These are phyloP conservation scores for Echinarachnius parma DNA, from an alignment of 53 echinoderm and acorn worm genomes.

Conservation along the genomic window DNA sequence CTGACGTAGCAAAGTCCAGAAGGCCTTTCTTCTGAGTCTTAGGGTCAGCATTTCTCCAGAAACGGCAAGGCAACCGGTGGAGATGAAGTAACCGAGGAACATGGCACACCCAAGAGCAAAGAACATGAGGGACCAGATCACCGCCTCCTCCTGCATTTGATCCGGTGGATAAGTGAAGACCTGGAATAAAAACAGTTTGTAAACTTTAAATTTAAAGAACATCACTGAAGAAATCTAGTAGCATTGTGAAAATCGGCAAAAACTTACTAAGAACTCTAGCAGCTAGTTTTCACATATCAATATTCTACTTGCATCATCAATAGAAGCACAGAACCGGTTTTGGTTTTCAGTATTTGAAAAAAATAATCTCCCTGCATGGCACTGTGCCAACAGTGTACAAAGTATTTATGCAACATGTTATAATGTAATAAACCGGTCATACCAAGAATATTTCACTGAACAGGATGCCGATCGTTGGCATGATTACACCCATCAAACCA, in stretches of 20 bases:
- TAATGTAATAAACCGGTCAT: too few relatives aligned
- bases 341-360: too few relatives aligned
- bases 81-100: slow-evolving; percentile 56
- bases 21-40: slow-evolving; percentile 61
- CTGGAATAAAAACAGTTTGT: slow-evolving; percentile 5
- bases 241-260: too few relatives aligned
- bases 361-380: too few relatives aligned
- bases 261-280: too few relatives aligned
- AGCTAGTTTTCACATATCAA: too few relatives aligned
- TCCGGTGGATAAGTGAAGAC: slow-evolving; percentile 37
- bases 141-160: slow-evolving; percentile 54
- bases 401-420: too few relatives aligned
- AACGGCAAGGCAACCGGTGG: slow-evolving; percentile 55
- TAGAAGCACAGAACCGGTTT: too few relatives aligned
- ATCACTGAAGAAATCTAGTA: too few relatives aligned
- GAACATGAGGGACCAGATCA: slow-evolving; percentile 75
- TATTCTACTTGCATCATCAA: too few relatives aligned
- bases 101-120: slow-evolving; percentile 53
- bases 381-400: too few relatives aligned
- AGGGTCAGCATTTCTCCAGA: slow-evolving; percentile 89
- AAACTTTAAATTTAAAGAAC: too few relatives aligned
- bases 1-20: slow-evolving; percentile 89
- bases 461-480: slow-evolving; percentile 79
- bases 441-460: slow-evolving; percentile 87
- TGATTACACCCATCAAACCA: slow-evolving; percentile 57